A percentile compares a stretch with the other conserved stretches of the same genome.
Conservation (phyloP, 1,140 invertebrate species). For the Druon quercuslanigerum region DNA sequence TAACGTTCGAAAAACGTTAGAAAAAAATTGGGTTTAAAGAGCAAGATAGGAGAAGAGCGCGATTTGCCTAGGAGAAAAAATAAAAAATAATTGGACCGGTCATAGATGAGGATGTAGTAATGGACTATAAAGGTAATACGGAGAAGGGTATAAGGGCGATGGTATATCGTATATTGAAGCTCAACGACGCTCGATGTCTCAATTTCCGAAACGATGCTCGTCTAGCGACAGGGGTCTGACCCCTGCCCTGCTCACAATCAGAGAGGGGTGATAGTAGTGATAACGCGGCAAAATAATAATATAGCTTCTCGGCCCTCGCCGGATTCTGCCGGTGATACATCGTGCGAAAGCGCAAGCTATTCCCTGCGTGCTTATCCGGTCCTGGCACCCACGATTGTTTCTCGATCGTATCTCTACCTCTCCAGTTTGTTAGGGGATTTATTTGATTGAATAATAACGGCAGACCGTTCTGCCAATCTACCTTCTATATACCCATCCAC, state of each 20-base stretch:
- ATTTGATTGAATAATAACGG: constrained; percentile 66
- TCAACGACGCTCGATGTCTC: constrained; percentile 66
- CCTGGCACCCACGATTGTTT: constrained; percentile 54
- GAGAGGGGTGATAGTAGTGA: constrained; percentile 58
- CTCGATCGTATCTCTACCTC: constrained; percentile 65
- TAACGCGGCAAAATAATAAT: constrained; percentile 60
- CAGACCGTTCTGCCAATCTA: constrained; percentile 38
- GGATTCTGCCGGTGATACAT: constrained; percentile 51
- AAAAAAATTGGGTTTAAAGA: no score
- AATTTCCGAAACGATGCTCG: constrained; percentile 66
- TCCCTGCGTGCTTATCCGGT: constrained; percentile 40
- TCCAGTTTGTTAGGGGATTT: constrained; percentile 68
- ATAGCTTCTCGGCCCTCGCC: constrained; percentile 37
- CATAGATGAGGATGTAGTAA: not conserved
- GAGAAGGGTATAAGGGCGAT: not conserved
- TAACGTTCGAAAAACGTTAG: no score
- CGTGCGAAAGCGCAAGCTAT: constrained; percentile 44
- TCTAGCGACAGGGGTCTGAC: constrained; percentile 48
- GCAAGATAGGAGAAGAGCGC: no score
- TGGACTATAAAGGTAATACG: not conserved
- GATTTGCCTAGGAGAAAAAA: not conserved
- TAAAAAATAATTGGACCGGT: not conserved
- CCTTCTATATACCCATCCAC: constrained; percentile 39
- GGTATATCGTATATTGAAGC: constrained; percentile 38
- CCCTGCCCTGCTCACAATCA: constrained; percentile 11